Base-by-base conservation (phyloP, 30 jellyfish, hydroid and myxozoan genomes). In the Hydractinia symbiolongicarpus region DNA sequence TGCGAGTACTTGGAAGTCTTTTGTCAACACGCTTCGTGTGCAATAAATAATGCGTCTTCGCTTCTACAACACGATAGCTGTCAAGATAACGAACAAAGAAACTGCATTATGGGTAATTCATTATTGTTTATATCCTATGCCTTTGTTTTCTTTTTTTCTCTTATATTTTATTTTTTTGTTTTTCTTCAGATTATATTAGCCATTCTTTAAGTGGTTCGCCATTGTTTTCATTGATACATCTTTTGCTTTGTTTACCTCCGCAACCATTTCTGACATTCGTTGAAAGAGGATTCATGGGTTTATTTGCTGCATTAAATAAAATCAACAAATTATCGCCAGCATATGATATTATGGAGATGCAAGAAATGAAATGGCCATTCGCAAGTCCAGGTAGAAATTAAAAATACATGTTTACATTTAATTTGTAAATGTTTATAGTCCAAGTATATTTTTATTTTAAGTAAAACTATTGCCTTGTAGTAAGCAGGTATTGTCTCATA, bases 301-400 rank as follows among this genome's bases (percentile, higher is more conserved):
- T 78, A 5, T 78, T 17, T 52, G 1, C 16, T 51, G 86, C 79
- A 10, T 50, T 78, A 51, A 57, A 78, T 16, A 55, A 55, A 40
- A 78, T 57, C 81, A 55, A 86, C 11, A 64, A 66, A 15, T 62
- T 79, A 7, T 86, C 95, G 7, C 68, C 90, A 8, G 89, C 89
- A 9, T 84, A 67, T 44, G 90, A 86, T 50, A 84, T 79, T 52
- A 79, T 86, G 5, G 95, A 86, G 66, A 74, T 79, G 74, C 95
- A 86, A 73, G 95, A 86, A 50, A 61, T 73, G 64, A 57, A 53
- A 51, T 86, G 90, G 90, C 95, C 95, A 53, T 72, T 78, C 2
- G 52, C 51, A 50, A 66, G 71, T 86, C 89, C 76, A 72, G n/a
- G 92, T 9, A 30, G 44, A 30, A 64, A 19, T 14, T 52, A 7